Evolutionary conservation across 2,113 vertebrate species (phyloP).

Genomic region (Phrynosoma blainvillii): DNA sequence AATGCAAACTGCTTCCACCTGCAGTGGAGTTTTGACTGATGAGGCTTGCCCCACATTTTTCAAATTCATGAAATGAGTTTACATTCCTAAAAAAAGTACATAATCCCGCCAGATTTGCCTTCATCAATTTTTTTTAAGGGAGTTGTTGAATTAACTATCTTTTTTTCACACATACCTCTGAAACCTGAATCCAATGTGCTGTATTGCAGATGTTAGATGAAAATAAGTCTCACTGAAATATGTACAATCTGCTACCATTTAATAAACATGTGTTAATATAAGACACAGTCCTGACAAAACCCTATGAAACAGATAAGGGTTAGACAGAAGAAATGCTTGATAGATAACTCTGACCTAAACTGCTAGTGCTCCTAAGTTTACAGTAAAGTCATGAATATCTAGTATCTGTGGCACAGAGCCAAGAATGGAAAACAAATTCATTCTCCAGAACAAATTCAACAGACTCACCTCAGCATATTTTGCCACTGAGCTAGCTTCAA

Average conservation of each 20-base stretch:
- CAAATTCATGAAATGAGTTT: not conserved
- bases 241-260: not conserved
- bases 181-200: not conserved
- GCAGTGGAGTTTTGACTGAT: not conserved
- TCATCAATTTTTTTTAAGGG: not conserved
- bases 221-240: not conserved
- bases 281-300: slow-evolving; percentile 25
- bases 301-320: slow-evolving; percentile 44
- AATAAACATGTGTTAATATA: not conserved
- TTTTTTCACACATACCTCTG: slow-evolving; percentile 7
- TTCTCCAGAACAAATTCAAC: not conserved
- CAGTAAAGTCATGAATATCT: not conserved
- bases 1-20: not conserved
- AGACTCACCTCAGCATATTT: slow-evolving; percentile 75
- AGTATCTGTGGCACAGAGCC: not conserved
- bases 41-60: not conserved
- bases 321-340: not conserved
- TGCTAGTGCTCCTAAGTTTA: not conserved
- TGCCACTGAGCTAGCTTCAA: slow-evolving; percentile 78
- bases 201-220: not conserved
- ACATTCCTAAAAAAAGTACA: not conserved
- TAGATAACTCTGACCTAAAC: not conserved
- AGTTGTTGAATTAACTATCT: not conserved
- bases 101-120: not conserved
- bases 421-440: slow-evolving; percentile 10